These are phyloP conservation scores for Zygothrica quintamaculata DNA, from an alignment of 2,888 invertebrate species.

Conservation along the genomic window DNA sequence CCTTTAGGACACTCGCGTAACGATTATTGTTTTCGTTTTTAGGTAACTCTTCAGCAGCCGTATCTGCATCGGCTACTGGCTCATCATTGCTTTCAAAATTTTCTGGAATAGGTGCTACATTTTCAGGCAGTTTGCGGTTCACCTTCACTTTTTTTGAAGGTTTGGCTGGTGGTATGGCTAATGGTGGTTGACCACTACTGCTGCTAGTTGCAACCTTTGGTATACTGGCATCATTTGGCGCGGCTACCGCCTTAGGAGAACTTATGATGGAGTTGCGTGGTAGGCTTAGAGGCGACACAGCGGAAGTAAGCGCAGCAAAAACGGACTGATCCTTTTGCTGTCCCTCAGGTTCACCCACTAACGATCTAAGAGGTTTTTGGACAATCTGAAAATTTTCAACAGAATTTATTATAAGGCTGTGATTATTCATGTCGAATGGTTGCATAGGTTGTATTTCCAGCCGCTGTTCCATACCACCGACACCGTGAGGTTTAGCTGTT, in stretches of 20 bases:
- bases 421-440: constrained; percentile 66
- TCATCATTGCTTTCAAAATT: constrained; percentile 80
- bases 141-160: constrained; percentile 34
- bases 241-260: constrained; percentile 29
- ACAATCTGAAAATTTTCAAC: constrained; percentile 85
- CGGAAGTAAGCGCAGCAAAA: constrained; percentile 29
- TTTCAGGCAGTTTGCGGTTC: constrained; percentile 81
- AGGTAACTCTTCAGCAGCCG: constrained; percentile 70
- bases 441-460: constrained; percentile 43
- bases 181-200: constrained; percentile 67
- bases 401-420: constrained; percentile 83
- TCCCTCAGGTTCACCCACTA: constrained; percentile 60
- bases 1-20: constrained; percentile 81
- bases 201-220: constrained; percentile 52
- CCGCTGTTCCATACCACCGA: constrained; percentile 47
- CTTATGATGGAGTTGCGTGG: constrained; percentile 70
- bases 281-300: constrained; percentile 74
- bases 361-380: constrained; percentile 72
- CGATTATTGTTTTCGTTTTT: constrained; percentile 81
- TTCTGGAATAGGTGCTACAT: constrained; percentile 84
- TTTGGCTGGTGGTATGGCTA: constrained; percentile 65
- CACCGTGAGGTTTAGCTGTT: constrained; percentile 51
- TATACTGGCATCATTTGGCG: constrained; percentile 58
- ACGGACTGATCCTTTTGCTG: constrained; percentile 60
- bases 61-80: constrained; percentile 60